These are phyloP conservation scores for Drosophila ogumai DNA, from an alignment of 1,140 invertebrate genomes.

Conservation along the genomic window DNA sequence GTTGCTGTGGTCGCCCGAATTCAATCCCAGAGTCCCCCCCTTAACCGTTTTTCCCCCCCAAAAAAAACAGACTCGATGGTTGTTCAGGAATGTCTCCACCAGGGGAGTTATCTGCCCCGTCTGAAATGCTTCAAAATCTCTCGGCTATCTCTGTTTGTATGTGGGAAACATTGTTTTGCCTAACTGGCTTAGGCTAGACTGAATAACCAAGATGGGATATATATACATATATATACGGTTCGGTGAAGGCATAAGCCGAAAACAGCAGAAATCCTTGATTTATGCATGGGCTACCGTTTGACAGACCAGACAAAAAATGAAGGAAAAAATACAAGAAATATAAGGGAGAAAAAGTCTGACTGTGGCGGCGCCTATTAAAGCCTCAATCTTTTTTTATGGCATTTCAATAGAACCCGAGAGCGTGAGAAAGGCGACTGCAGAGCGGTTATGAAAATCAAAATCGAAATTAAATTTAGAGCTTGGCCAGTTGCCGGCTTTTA, in stretches of 20 bases:
- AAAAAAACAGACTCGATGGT: slow-evolving; percentile 14
- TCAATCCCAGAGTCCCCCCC: slow-evolving; percentile 15
- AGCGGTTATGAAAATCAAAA: slow-evolving; percentile 74
- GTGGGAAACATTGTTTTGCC: slow-evolving; percentile 79
- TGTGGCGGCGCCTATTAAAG: slow-evolving; percentile 78
- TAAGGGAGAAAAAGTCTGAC: slow-evolving; percentile 29
- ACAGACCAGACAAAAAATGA: slow-evolving; percentile 54
- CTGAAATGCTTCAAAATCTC: slow-evolving; percentile 52
- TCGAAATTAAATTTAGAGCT: slow-evolving; percentile 53
- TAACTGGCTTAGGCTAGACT: slow-evolving; percentile 70
- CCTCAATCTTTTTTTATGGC: slow-evolving; percentile 81
- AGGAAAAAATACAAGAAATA: slow-evolving; percentile 2
- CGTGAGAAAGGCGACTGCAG: slow-evolving; percentile 47
- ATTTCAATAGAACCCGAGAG: slow-evolving; percentile 76
- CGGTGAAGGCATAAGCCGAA: slow-evolving; percentile 42
- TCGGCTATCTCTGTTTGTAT: slow-evolving; percentile 40
- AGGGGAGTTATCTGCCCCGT: slow-evolving; percentile 56
- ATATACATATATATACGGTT: slow-evolving; percentile 30
- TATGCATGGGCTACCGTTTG: slow-evolving; percentile 80
- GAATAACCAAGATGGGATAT: slow-evolving; percentile 52
- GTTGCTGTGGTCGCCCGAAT: slow-evolving; percentile 58
- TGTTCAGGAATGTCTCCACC: slow-evolving; percentile 67
- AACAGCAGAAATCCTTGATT: slow-evolving; percentile 75
- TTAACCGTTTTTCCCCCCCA: background rate
- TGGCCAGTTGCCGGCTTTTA: slow-evolving; percentile 45